Percentiles rank a stretch among this genome's conserved stretches.
Conservation (phyloP, 2,113 vertebrate genomes). For the Rana temporaria region DNA sequence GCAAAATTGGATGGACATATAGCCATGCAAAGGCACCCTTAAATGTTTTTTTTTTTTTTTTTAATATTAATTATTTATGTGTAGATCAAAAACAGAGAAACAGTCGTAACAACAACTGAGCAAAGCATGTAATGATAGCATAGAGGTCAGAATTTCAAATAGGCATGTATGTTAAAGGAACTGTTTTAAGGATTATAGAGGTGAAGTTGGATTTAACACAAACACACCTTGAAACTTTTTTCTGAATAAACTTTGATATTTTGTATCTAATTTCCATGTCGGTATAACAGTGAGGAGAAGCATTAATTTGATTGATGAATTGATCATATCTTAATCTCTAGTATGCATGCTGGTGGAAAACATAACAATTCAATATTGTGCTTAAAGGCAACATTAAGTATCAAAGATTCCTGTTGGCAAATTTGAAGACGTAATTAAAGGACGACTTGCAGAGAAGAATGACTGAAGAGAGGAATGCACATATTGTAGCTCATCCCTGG, state of each 20-base stretch:
- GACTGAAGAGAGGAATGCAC: conserved; percentile 43
- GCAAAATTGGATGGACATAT: too few relatives aligned
- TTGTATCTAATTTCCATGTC: neutral
- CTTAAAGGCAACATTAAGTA: conserved; percentile 33
- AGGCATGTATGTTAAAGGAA: too few relatives aligned
- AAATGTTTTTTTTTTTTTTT: too few relatives aligned
- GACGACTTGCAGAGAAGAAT: conserved; percentile 46
- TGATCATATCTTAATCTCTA: conserved; percentile 43
- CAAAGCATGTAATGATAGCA: too few relatives aligned
- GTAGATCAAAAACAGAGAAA: too few relatives aligned
- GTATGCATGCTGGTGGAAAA: neutral
- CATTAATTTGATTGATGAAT: conserved; percentile 45
- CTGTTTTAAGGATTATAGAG: too few relatives aligned
- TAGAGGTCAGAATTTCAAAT: too few relatives aligned
- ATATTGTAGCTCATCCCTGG: conserved; percentile 45
- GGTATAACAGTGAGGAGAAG: conserved; percentile 7
- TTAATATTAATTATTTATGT: too few relatives aligned
- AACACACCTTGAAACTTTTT: neutral
- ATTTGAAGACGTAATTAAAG: conserved; percentile 54
- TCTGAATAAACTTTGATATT: conserved; percentile 24
- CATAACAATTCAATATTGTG: conserved; percentile 24
- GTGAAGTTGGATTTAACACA: too few relatives aligned
- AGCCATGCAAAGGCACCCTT: too few relatives aligned
- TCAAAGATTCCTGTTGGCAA: conserved; percentile 54
- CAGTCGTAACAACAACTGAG: too few relatives aligned